Evolutionary conservation across 2,113 vertebrate genomes (phyloP).

Genomic region (Corapipo altera): DNA sequence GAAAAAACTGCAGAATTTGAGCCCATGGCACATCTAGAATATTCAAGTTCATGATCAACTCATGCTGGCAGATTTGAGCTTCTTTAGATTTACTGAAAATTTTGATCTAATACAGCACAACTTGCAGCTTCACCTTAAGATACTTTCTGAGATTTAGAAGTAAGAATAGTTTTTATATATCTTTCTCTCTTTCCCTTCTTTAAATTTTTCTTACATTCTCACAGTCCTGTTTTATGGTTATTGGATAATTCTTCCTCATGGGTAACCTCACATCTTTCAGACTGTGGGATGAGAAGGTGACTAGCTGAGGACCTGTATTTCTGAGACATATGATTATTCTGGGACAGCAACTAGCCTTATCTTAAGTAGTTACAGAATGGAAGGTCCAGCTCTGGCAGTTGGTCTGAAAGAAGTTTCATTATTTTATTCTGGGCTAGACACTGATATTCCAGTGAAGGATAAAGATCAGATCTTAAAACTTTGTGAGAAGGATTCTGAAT

Average conservation of each 20-base stretch:
- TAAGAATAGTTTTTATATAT: background rate
- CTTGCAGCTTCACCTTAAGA: background rate
- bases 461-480: background rate
- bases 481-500: background rate
- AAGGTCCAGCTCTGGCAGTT: background rate
- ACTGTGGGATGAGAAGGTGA: background rate
- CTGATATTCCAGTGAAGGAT: background rate
- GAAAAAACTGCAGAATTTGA: background rate
- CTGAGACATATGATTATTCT: background rate
- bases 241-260: background rate
- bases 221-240: background rate
- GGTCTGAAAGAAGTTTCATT: background rate
- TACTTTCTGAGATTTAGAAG: background rate
- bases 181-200: background rate
- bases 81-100: background rate
- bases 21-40: background rate
- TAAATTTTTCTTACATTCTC: background rate
- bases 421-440: background rate
- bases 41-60: background rate
- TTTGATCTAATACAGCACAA: background rate
- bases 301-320: background rate
- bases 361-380: background rate
- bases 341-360: background rate
- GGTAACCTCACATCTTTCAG: background rate
- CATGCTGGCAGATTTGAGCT: background rate